Evolutionary conservation across 2,113 vertebrate species (phyloP).

Genomic region (Larimichthys crocea): DNA sequence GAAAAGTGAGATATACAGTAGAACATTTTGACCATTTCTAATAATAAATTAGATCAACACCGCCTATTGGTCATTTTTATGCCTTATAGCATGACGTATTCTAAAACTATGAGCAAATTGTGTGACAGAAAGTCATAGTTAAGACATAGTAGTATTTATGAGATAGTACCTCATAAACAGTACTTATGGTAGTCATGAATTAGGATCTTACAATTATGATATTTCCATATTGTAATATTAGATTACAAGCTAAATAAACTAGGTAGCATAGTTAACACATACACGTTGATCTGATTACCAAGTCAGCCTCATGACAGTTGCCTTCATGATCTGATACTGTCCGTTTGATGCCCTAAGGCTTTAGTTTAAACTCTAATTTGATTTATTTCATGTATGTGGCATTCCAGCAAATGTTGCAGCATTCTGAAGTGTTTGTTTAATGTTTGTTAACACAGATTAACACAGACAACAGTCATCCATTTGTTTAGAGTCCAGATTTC

Average conservation of each 20-base stretch:
- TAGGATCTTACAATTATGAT: not conserved
- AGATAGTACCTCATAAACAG: not conserved
- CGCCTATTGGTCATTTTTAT: not conserved
- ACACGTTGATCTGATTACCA: too few relatives aligned
- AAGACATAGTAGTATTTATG: not conserved
- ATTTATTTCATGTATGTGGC: not conserved
- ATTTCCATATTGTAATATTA: not conserved
- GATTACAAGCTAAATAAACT: not conserved
- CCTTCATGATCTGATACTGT: not conserved
- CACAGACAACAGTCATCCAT: not conserved
- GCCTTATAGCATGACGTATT: not conserved
- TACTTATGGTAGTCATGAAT: not conserved
- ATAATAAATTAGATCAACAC: not conserved
- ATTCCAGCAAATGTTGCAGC: not conserved
- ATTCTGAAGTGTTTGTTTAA: not conserved
- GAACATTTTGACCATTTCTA: not conserved
- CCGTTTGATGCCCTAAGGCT: not conserved
- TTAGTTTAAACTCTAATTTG: not conserved
- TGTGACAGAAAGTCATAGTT: not conserved
- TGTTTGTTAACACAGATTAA: not conserved
- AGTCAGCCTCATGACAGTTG: not conserved
- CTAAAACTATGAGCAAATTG: not conserved
- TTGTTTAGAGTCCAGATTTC: slow-evolving; percentile 55
- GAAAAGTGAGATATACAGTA: not conserved
- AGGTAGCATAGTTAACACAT: not conserved